phyloP scores from a whole-genome alignment of 2,888 invertebrate species.

The Apocheima hispidaria region DNA sequence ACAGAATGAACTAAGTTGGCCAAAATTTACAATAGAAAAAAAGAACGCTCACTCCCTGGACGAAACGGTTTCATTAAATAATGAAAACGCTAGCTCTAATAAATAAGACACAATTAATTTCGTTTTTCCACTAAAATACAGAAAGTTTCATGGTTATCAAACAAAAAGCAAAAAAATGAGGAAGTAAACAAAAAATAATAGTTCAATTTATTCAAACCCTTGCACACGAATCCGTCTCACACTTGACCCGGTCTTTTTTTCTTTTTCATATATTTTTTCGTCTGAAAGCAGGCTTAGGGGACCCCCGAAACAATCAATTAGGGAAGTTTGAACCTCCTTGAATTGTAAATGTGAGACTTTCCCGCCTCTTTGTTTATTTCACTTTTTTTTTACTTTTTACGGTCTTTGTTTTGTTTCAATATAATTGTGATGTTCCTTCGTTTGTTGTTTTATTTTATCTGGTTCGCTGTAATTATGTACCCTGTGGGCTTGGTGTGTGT shows the following conservation, averaged over 20 bases:
- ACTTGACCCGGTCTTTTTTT: slow-evolving; percentile 40
- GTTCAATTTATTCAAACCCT: slow-evolving; percentile 30
- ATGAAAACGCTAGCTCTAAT: too few relatives aligned
- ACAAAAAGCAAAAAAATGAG: neutral
- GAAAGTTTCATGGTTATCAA: neutral
- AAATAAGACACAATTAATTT: too few relatives aligned
- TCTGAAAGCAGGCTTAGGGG: slow-evolving; percentile 69
- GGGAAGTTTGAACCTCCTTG: slow-evolving; percentile 73
- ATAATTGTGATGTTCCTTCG: slow-evolving; percentile 55
- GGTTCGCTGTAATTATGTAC: slow-evolving; percentile 39
- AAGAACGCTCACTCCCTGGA: too few relatives aligned
- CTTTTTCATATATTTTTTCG: slow-evolving; percentile 56
- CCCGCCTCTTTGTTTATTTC: slow-evolving; percentile 55
- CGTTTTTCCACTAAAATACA: too few relatives aligned
- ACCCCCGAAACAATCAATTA: slow-evolving; percentile 79
- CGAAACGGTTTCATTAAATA: too few relatives aligned
- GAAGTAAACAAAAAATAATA: slow-evolving; percentile 1
- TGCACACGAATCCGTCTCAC: slow-evolving; percentile 41
- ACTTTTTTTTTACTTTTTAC: slow-evolving; percentile 44
- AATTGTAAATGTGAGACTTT: slow-evolving; percentile 75
- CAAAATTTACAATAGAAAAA: too few relatives aligned
- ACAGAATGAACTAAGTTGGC: too few relatives aligned
- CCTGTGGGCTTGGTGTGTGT: slow-evolving; percentile 8
- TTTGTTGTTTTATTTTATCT: slow-evolving; percentile 39
- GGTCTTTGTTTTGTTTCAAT: slow-evolving; percentile 49